A percentile compares a stretch with the other conserved stretches of the same genome.
These are phyloP conservation scores for Sturmia bella DNA, from an alignment of 2,888 invertebrate genomes.

Conservation along the genomic window DNA sequence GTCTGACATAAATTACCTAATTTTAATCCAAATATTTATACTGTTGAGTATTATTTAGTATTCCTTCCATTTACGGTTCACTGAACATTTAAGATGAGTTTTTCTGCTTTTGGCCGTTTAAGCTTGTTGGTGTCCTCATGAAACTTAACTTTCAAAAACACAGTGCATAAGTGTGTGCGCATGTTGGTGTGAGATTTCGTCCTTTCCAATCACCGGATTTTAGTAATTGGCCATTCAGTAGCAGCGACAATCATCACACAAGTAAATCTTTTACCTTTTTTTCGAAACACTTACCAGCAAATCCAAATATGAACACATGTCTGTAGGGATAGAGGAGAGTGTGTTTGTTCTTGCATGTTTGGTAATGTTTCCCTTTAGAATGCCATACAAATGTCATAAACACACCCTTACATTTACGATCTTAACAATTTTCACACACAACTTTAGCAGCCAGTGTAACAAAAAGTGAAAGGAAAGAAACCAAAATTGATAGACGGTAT, in stretches of 20 bases:
- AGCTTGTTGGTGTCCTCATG: slow-evolving; percentile 28
- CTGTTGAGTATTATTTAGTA: slow-evolving; percentile 6
- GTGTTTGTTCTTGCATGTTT: neutral
- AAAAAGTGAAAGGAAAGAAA: slow-evolving; percentile 20
- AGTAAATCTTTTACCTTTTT: slow-evolving; percentile 63
- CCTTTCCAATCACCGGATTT: slow-evolving; percentile 71
- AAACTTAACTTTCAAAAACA: neutral
- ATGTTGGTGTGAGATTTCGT: slow-evolving; percentile 35
- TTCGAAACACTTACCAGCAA: neutral
- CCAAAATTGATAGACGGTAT: slow-evolving; percentile 7
- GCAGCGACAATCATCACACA: slow-evolving; percentile 65
- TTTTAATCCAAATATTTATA: slow-evolving; percentile 47
- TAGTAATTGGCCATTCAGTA: slow-evolving; percentile 71
- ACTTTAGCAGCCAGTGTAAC: slow-evolving; percentile 1
- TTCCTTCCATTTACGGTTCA: slow-evolving; percentile 34
- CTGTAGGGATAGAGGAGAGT: neutral
- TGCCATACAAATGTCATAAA: slow-evolving; percentile 62
- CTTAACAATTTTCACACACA: slow-evolving; percentile 67
- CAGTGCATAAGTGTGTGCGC: neutral
- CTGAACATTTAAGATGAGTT: slow-evolving; percentile 27
- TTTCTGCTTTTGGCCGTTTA: slow-evolving; percentile 1
- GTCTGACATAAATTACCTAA: slow-evolving; percentile 45
- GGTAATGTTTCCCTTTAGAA: slow-evolving; percentile 22
- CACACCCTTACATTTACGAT: slow-evolving; percentile 69
- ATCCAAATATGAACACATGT: neutral